Base-by-base conservation (phyloP, 2,113 vertebrate genomes). In the Ceyx cyanopectus region DNA sequence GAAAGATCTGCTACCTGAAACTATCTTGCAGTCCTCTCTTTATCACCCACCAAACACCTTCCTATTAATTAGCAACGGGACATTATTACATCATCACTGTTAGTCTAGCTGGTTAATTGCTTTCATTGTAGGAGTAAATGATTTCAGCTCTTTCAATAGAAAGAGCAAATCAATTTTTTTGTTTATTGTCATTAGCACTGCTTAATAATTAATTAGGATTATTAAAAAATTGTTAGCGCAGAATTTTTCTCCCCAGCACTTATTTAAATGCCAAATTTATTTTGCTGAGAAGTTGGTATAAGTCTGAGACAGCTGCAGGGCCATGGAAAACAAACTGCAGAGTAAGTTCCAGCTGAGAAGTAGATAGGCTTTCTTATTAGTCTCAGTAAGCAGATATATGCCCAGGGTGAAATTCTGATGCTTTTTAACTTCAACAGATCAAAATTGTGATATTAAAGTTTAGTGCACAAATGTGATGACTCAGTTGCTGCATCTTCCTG, bases 291-390 rank as follows among this genome's bases (percentile, higher is more conserved):
- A 26, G 37, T 8, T 92, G 66, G 30, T 22, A 21, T 80, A 76
- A 84, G 54, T 84, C 69, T 45, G 34, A 90, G 60, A 86, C 37
- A 70, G 74, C 54, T 90, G 76, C 11, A 84, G 9, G 41, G 30
- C 45, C 24, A 54, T 48, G 37, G 79, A 87, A 95, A 94, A 95
- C 66, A 74, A 87, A 12, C 37, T 87, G 63, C 86, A 81, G 77
- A 50, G 85, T 80, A 92, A 89, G 63, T 92, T 90, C 83, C 82
- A 92, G 85, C 67, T 94, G 94, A 95, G 83, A 84, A 79, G n/a
- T 45, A 90, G 85, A 88, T 3, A 90, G 62, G 80, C 82, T 82
- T 92, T 90, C 70, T 79, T 80, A 73, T 78, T 79, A 86, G 61
- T 63, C 53, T 85, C 73, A 88, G 80, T 84, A 91, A 91, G 73